Evolutionary conservation across 1,140 invertebrate species (phyloP).

Genomic region (Rhynchophorus ferrugineus): DNA sequence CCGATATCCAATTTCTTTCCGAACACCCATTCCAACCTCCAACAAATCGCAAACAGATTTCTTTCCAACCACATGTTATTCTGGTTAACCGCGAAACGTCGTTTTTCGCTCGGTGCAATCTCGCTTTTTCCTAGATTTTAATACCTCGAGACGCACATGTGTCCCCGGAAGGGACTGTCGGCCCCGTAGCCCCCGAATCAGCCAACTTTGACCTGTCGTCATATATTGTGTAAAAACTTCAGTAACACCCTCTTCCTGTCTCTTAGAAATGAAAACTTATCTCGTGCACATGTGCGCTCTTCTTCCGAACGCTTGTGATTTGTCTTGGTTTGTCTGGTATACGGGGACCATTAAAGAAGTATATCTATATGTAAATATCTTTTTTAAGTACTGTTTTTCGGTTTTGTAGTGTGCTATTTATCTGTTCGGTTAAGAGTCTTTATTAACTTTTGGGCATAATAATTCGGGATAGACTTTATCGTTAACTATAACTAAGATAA

Average conservation of each 20-base stretch:
- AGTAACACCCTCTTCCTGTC: constrained; percentile 17
- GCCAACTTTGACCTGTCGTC: constrained; percentile 14
- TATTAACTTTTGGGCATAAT: too few species aligned
- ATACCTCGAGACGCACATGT: constrained; percentile 9
- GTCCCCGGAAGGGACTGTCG: constrained; percentile 2
- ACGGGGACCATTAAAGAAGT: too few species aligned
- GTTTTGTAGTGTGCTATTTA: too few species aligned
- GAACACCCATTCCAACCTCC: not conserved
- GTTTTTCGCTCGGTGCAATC: not conserved
- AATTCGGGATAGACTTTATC: too few species aligned
- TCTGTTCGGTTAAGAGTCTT: too few species aligned
- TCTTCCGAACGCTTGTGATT: not conserved
- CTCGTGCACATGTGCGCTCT: constrained; percentile 5
- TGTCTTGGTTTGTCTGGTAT: not conserved
- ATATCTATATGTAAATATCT: too few species aligned
- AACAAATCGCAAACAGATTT: not conserved
- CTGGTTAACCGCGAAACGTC: constrained; percentile 3
- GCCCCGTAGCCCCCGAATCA: not conserved
- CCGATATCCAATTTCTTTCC: not conserved
- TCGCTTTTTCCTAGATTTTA: constrained; percentile 11
- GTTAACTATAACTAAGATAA: too few species aligned
- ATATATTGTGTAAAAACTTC: constrained; percentile 15
- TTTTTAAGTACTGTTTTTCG: too few species aligned
- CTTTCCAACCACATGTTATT: constrained; percentile 5
- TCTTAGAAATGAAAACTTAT: constrained; percentile 15